Evolutionary conservation across 2,113 vertebrate genomes (phyloP).

Genomic region (Damaliscus lunatus): DNA sequence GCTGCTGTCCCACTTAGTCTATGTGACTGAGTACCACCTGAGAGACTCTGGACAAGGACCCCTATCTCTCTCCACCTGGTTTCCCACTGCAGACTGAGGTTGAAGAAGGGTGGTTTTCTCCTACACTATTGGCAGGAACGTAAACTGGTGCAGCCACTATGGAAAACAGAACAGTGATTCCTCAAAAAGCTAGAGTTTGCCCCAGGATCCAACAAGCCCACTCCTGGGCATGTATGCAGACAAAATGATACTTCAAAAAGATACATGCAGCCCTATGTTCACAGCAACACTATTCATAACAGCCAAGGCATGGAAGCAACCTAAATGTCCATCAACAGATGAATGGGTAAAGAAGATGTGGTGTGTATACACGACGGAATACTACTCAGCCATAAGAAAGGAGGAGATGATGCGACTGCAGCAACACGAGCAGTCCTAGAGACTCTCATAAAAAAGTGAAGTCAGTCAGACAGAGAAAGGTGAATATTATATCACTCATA

Average conservation of each 20-base stretch:
- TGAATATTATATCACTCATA: background rate
- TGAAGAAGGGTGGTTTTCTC: background rate
- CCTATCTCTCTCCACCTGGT: background rate
- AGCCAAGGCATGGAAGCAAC: background rate
- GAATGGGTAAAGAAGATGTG: too few relatives aligned
- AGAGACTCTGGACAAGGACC: background rate
- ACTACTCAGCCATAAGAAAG: background rate
- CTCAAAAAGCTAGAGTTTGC: background rate
- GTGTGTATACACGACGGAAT: background rate
- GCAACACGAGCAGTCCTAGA: fast-evolving
- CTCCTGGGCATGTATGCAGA: background rate
- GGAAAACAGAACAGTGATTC: background rate
- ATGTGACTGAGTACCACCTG: too few relatives aligned
- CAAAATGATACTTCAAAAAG: background rate
- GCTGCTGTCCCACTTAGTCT: fast-evolving
- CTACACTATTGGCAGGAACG: background rate
- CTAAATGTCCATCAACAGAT: background rate
- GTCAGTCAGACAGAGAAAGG: background rate
- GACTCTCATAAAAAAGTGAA: background rate
- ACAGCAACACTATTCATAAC: background rate
- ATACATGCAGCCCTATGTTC: background rate
- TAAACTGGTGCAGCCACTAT: background rate
- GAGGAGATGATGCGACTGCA: background rate
- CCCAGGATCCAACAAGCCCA: background rate
- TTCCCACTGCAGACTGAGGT: background rate